These are phyloP conservation scores for Leptatherina wallacei DNA, from an alignment of 2,797 vertebrate genomes.

Conservation along the genomic window DNA sequence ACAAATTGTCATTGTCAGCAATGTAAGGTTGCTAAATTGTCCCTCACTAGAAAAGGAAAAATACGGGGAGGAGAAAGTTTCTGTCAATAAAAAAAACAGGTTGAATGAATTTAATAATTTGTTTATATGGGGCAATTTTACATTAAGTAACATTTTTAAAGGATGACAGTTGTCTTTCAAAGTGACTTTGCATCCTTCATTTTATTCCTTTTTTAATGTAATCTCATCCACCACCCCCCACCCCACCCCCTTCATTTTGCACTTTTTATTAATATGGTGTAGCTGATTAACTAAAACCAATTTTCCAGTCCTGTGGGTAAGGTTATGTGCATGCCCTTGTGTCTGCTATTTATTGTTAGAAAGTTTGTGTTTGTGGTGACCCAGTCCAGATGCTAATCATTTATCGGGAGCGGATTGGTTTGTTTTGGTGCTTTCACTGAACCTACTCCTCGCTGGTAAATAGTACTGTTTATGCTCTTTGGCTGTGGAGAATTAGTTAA, in stretches of 20 bases:
- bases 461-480: slow-evolving; percentile 17
- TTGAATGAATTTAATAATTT: slow-evolving; percentile 2
- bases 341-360: slow-evolving; percentile 23
- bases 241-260: background rate
- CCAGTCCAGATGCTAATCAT: slow-evolving; percentile 63
- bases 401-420: slow-evolving; percentile 48
- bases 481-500: background rate
- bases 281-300: slow-evolving; percentile 72
- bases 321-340: slow-evolving; percentile 47
- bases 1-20: slow-evolving; percentile 27
- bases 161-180: background rate
- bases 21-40: background rate
- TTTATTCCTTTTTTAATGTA: background rate
- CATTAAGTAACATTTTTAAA: background rate
- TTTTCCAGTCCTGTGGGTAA: slow-evolving; percentile 65
- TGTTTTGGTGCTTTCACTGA: slow-evolving; percentile 28
- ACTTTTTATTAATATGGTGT: slow-evolving; percentile 44
- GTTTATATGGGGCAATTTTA: slow-evolving; percentile 7
- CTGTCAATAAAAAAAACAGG: slow-evolving; percentile 25
- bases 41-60: slow-evolving; percentile 3
- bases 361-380: slow-evolving; percentile 37
- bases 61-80: slow-evolving; percentile 1
- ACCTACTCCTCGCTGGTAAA: slow-evolving; percentile 19
- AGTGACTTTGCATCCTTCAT: background rate
- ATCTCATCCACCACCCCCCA: too few species aligned